Percentiles rank a stretch among this genome's conserved stretches.
phyloP scores from a whole-genome alignment of 2,797 vertebrate genomes.

The Ctenopoma multispine region DNA sequence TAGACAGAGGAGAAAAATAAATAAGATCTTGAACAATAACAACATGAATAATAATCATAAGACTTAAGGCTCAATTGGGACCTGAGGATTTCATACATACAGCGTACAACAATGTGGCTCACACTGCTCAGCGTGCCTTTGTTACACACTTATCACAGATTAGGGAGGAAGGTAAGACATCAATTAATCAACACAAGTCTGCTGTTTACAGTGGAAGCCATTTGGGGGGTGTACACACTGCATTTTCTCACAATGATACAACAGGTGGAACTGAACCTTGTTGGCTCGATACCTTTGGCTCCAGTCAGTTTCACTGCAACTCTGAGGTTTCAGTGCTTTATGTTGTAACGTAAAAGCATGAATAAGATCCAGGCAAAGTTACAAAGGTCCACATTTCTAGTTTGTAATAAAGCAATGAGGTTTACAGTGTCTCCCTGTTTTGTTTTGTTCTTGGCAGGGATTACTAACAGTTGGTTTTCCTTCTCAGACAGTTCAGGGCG shows the following conservation, averaged over 20 bases:
- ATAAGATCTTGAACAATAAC: slow-evolving; percentile 47
- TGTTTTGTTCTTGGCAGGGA: slow-evolving; percentile 23
- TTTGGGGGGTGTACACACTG: slow-evolving; percentile 31
- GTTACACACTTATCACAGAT: slow-evolving; percentile 59
- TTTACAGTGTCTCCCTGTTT: slow-evolving; percentile 15
- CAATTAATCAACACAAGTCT: slow-evolving; percentile 60
- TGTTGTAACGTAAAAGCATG: slow-evolving; percentile 51
- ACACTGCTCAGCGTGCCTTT: slow-evolving; percentile 52
- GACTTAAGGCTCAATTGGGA: slow-evolving; percentile 88
- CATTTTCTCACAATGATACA: slow-evolving; percentile 53
- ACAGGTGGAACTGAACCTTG: slow-evolving; percentile 48
- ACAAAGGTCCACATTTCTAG: slow-evolving; percentile 66
- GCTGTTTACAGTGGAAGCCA: slow-evolving; percentile 63
- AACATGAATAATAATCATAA: slow-evolving; percentile 68
- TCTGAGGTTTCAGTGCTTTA: slow-evolving; percentile 42
- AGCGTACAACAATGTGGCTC: slow-evolving; percentile 58
- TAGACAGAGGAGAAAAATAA: slow-evolving; percentile 42
- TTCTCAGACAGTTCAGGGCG: slow-evolving; percentile 27
- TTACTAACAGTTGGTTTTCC: slow-evolving; percentile 46
- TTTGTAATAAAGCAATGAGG: slow-evolving; percentile 61
- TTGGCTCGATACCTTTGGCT: slow-evolving; percentile 70
- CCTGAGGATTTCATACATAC: slow-evolving; percentile 86
- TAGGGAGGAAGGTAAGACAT: slow-evolving; percentile 61
- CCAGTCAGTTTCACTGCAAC: slow-evolving; percentile 62
- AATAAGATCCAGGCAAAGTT: slow-evolving; percentile 62